Percentiles rank a stretch among this genome's conserved stretches.
Conservation (phyloP, 2,113 vertebrate genomes). For the Balaeniceps rex region DNA sequence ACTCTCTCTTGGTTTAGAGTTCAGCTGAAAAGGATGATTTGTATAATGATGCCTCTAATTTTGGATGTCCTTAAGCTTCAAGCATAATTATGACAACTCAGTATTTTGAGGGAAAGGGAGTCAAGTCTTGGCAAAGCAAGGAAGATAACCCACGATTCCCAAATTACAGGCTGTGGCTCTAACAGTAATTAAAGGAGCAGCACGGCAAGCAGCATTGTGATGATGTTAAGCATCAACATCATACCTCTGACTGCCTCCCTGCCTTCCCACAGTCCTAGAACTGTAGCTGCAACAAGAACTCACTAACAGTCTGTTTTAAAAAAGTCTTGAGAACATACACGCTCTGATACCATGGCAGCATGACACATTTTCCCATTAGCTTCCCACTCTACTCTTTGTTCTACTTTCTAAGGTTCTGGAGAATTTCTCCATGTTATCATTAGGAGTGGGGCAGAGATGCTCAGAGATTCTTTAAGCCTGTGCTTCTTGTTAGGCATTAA, state of each 20-base stretch:
- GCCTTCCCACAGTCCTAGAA: neutral
- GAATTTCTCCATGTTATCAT: neutral
- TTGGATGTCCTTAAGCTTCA: slow-evolving; percentile 8
- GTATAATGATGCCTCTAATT: neutral
- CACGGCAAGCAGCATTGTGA: neutral
- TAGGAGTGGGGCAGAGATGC: neutral
- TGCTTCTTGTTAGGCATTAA: neutral
- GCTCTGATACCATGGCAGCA: neutral
- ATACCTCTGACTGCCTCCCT: neutral
- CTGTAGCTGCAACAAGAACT: neutral
- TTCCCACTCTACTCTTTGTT: slow-evolving; percentile 56
- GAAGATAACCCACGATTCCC: neutral
- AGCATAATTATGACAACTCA: neutral
- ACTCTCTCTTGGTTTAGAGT: neutral
- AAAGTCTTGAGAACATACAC: neutral
- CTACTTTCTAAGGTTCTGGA: slow-evolving; percentile 26
- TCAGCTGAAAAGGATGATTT: neutral
- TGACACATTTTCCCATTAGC: slow-evolving; percentile 43
- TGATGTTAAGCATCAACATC: neutral
- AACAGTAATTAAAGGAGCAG: neutral
- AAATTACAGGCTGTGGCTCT: neutral
- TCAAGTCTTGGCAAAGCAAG: neutral
- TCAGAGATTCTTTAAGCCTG: neutral
- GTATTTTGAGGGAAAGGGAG: neutral
- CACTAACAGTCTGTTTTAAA: neutral